Evolutionary conservation across 2,113 vertebrate genomes (phyloP).

Genomic region (Pelusios castaneus): DNA sequence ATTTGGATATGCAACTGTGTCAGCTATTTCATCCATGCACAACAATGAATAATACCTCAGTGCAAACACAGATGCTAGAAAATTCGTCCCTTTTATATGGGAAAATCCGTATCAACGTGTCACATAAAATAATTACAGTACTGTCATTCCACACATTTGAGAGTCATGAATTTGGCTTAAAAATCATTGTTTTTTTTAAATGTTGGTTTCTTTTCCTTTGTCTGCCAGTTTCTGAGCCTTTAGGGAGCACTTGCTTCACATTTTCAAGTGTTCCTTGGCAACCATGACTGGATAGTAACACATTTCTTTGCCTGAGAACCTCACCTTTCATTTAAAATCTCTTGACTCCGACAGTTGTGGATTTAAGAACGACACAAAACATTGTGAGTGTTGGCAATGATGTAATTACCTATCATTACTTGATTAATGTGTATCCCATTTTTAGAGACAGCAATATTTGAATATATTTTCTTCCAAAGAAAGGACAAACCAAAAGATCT

Average conservation of each 20-base stretch:
- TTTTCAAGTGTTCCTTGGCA: not conserved
- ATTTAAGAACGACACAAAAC: not conserved
- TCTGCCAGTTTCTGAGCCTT: not conserved
- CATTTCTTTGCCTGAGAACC: not conserved
- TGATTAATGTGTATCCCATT: not conserved
- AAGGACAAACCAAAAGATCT: not conserved
- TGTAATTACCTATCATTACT: not conserved
- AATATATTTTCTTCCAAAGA: not conserved
- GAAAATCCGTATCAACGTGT: not conserved
- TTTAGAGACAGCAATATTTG: not conserved
- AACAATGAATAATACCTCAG: slow-evolving; percentile 6
- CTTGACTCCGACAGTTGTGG: not conserved
- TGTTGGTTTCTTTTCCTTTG: not conserved
- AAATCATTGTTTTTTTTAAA: not conserved
- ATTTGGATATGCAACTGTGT: not conserved
- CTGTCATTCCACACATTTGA: not conserved
- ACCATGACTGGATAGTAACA: not conserved
- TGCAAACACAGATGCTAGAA: slow-evolving; percentile 25
- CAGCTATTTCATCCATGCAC: slow-evolving; percentile 22
- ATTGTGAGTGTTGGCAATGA: not conserved
- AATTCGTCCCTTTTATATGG: not conserved
- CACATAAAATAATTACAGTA: not conserved
- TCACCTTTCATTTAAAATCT: not conserved
- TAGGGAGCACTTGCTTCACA: not conserved
- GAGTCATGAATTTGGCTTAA: not conserved